These are phyloP conservation scores for Drosophila melanogaster DNA, from an alignment of 1,140 invertebrate genomes.

Conservation along the genomic window Release_6_plus_ISO1_MT NT_033779.5:19002001-19002500, in stretches of 20 bases:
- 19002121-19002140: constrained; percentile 90
- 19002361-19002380: neutral
- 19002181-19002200: constrained; percentile 91
- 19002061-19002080: constrained; percentile 90
- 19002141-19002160: constrained; percentile 91
- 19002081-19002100: constrained; percentile 90
- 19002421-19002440: neutral
- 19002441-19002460: too few relatives aligned
- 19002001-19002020: constrained; percentile 93
- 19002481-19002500: too few relatives aligned
- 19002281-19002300: constrained; percentile 87
- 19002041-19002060: constrained; percentile 91
- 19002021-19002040: constrained; percentile 92
- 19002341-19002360: constrained; percentile 86
- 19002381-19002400: neutral
- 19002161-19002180: constrained; percentile 94
- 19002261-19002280: constrained; percentile 80
- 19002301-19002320: constrained; percentile 88
- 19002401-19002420: neutral
- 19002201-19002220: constrained; percentile 87
- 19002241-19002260: constrained; percentile 88
- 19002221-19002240: constrained; percentile 87
- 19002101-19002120: constrained; percentile 89
- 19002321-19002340: constrained; percentile 86
- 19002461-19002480: too few relatives aligned